Evolutionary conservation across 2,797 vertebrate genomes (phyloP), one percentile per base, ranked within the genome.

Genomic region (Emys orbicularis): DNA sequence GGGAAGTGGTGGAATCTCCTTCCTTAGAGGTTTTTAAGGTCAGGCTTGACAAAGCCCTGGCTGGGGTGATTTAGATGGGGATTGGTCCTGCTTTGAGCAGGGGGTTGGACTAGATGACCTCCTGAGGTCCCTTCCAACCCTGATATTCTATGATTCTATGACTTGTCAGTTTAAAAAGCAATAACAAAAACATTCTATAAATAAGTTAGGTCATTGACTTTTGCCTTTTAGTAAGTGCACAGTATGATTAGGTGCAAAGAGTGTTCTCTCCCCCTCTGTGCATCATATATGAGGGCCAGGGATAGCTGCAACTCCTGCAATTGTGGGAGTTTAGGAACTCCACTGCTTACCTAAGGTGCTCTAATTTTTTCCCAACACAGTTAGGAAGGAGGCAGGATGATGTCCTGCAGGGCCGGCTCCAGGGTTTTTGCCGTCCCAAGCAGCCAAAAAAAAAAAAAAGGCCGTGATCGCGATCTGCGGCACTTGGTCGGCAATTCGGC

Each of bases 361-460:
- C 31, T 44, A 19, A 37, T 13, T 21, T 1, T 83, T 93, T 96
- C 84, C 82, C 57, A 29, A 47, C 91, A 88, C 50, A 74, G 12
- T 92, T 77, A 29, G 56, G 44, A 72, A 76, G 25, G 25, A 76
- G 41, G 13, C 72, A 76, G 41, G 41, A 76, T 12, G 23, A 47
- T 76, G 41, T 72, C 6, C 12, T 29, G 25, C 23, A 44, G 44
- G 44, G 44, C 44, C 8, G 44, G 44, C 44, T 44, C 44, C 44
- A 44, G 44, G 44, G 6, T 44, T 44, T 44, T 44, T 44, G 44
- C 44, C 44, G 44, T 44, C 44, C 44, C 44, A 44, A 44, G 44
- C 44, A 44, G 44, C 44, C 44, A 44, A 44, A 44, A 44, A 44
- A 44, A 44, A 44, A 44, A 44, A 44, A 44, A 44, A 44, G 5